A percentile compares a stretch with the other conserved stretches of the same genome.
These are phyloP conservation scores for Nannospalax galili DNA, from an alignment of 2,113 vertebrate species.

Conservation along the genomic window DNA sequence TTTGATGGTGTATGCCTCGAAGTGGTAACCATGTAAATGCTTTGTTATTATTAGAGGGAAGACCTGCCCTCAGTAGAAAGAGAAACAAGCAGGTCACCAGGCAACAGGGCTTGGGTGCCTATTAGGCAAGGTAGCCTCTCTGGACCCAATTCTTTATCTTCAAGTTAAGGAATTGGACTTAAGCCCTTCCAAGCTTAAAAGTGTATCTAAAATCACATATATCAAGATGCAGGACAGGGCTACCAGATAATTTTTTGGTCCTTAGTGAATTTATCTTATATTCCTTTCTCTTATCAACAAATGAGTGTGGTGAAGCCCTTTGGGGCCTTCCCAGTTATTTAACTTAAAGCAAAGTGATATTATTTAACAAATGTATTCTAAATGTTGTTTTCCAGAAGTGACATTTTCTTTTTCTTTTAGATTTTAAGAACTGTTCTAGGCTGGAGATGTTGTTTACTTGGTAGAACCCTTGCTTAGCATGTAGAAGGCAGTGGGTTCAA, in stretches of 20 bases:
- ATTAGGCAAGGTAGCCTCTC: conserved; percentile 18
- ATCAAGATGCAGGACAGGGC: not conserved
- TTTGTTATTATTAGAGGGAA: conserved; percentile 22
- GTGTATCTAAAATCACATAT: conserved; percentile 1
- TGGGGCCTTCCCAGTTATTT: conserved; percentile 10
- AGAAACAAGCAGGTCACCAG: not conserved
- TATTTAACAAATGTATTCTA: conserved; percentile 41
- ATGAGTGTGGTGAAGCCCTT: not conserved
- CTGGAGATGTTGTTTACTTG: not conserved
- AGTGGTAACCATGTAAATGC: not conserved
- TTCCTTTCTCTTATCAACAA: not conserved
- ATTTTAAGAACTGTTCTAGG: conserved; percentile 30
- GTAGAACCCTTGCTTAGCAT: not conserved
- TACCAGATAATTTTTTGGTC: conserved; percentile 28
- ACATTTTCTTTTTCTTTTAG: conserved; percentile 27
- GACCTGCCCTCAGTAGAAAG: not conserved
- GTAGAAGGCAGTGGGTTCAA: not conserved
- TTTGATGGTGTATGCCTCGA: not conserved
- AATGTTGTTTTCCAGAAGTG: conserved; percentile 49
- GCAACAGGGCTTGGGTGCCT: not conserved
- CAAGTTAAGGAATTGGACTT: conserved; percentile 3
- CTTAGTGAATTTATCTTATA: conserved; percentile 44
- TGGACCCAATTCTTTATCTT: not conserved
- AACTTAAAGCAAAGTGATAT: not conserved
- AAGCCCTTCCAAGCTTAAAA: conserved; percentile 24